phyloP scores from a whole-genome alignment of 2,888 invertebrate genomes.

The Julus scanicus region DNA sequence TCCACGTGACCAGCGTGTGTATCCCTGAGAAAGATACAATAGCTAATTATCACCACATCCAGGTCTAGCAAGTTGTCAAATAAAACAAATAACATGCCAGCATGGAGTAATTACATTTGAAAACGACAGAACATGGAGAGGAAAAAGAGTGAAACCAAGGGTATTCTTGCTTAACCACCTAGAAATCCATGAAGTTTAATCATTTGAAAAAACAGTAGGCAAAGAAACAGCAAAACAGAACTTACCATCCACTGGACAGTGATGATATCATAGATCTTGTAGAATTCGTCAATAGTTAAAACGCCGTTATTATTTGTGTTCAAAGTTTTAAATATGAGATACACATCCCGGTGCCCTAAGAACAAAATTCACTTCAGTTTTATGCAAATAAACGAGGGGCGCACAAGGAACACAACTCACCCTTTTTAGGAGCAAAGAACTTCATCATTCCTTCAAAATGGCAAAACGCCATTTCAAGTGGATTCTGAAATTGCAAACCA shows the following conservation, averaged over 20 bases:
- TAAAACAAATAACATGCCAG: background rate
- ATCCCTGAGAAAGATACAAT: conserved; percentile 62
- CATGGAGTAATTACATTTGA: conserved; percentile 50
- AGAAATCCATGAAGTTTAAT: conserved; percentile 57
- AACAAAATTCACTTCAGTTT: conserved; percentile 57
- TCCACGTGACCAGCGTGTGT: conserved; percentile 73
- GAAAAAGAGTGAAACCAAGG: conserved; percentile 79
- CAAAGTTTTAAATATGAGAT: conserved; percentile 83
- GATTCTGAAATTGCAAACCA: conserved; percentile 67
- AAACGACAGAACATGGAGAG: conserved; percentile 68
- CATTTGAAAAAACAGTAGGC: background rate
- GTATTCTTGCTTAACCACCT: conserved; percentile 62
- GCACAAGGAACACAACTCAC: conserved; percentile 67
- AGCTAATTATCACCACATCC: conserved; percentile 64
- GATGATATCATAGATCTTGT: conserved; percentile 77
- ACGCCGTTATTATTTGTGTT: conserved; percentile 76
- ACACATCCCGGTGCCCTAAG: conserved; percentile 77
- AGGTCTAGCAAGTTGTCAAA: conserved; percentile 34
- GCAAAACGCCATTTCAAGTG: conserved; percentile 73
- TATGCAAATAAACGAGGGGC: background rate
- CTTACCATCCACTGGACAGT: conserved; percentile 77
- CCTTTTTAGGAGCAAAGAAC: conserved; percentile 79
- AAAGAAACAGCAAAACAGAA: background rate
- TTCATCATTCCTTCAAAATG: conserved; percentile 85
- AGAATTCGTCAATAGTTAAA: conserved; percentile 79